Evolutionary conservation across 2,113 vertebrate genomes (phyloP), one percentile per base, ranked within the genome.

Genomic region (Dipodomys spectabilis): DNA sequence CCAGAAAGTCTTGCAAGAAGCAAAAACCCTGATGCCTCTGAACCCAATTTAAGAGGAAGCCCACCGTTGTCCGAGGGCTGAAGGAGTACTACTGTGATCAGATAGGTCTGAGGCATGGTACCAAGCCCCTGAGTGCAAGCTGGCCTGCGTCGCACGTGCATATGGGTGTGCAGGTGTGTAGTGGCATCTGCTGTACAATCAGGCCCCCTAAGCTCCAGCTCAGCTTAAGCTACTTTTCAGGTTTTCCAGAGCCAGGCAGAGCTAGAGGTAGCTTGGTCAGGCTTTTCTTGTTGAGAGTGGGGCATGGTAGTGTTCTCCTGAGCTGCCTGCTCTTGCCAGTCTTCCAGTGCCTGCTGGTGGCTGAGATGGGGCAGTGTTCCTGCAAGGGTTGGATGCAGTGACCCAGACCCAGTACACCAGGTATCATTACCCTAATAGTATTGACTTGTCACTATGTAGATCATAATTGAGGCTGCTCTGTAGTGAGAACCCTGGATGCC

Each of bases 301-400:
- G 60, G 28, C 30, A 13, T 0, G 15, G 60, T 27, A 39, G 12
- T 10, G 67, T 71, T 45, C 64, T 11, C 4, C n/a, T 62, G 27
- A 32, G 25, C 60, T 22, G 18, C 28, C 22, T n/a, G 27, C 81
- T 73, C 53, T 20, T 62, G 30, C 44, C 25, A 25, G 7, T 22
- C 49, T 68, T 10, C 19, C 8, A 0, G 67, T 67, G 5, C 2
- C 7, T 0, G 2, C 16, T 27, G 80, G n/a, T 16, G 25, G 30
- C 57, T 16, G 23, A 72, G 72, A 23, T 39, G 3, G 11, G 2
- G 39, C 32, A 71, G 19, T 19, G 57, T 73, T 60, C n/a, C 25
- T 78, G 53, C 6, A 22, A 7, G 32, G 64, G 22, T 15, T 16
- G n/a, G 82, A 78, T 44, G 62, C 1, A 8, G 62, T n/a, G 35